Evolutionary conservation across 2,888 invertebrate genomes (phyloP).

Genomic region (Idaea aversata): DNA sequence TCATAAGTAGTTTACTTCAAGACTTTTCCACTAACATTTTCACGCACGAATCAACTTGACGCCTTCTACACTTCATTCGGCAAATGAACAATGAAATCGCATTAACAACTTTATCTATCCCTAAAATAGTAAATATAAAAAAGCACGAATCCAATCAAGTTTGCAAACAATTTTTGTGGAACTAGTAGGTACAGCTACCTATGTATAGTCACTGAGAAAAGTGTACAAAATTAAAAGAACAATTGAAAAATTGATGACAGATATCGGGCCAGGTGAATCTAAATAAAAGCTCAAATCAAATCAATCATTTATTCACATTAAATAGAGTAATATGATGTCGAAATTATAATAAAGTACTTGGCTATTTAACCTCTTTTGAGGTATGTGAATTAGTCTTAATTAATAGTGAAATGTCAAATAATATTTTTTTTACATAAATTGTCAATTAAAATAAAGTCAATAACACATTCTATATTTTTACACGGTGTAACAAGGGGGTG

Average conservation of each 20-base stretch:
- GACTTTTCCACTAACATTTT: constrained; percentile 28
- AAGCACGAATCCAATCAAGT: constrained; percentile 76
- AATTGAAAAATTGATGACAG: neutral
- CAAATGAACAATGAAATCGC: constrained; percentile 32
- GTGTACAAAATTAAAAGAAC: constrained; percentile 1
- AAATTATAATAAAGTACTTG: too few species aligned
- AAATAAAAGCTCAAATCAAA: too few species aligned
- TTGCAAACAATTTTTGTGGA: constrained; percentile 52
- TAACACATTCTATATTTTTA: too few species aligned
- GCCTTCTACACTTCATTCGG: constrained; percentile 26
- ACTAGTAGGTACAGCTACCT: neutral
- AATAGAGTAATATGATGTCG: too few species aligned
- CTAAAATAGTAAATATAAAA: constrained; percentile 69
- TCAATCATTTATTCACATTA: too few species aligned
- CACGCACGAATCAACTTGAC: constrained; percentile 33
- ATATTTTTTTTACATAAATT: too few species aligned
- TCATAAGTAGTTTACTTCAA: constrained; percentile 10
- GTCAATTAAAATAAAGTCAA: too few species aligned
- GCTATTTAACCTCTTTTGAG: too few species aligned
- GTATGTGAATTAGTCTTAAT: too few species aligned
- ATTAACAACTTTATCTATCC: constrained; percentile 34
- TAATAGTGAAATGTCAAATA: too few species aligned
- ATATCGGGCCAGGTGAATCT: too few species aligned
- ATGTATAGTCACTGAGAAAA: neutral
- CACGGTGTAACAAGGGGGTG: too few species aligned